Evolutionary conservation across 2,888 invertebrate species (phyloP).

Genomic region (Exocentrus adspersus): DNA sequence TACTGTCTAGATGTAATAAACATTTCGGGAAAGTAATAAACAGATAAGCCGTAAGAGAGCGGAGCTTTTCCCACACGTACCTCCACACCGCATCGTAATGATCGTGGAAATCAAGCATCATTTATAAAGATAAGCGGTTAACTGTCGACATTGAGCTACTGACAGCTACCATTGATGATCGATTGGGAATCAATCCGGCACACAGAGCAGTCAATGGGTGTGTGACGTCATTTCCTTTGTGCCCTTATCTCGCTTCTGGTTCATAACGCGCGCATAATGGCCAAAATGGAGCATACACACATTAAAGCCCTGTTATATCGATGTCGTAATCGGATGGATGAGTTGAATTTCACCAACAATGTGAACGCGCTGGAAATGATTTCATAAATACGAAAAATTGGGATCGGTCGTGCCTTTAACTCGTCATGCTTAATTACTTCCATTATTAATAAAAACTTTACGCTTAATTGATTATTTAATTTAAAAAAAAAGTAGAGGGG

Average conservation of each 20-base stretch:
- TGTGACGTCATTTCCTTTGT: conserved; percentile 66
- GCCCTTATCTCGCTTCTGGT: conserved; percentile 64
- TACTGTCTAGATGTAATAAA: conserved; percentile 31
- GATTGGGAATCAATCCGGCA: conserved; percentile 64
- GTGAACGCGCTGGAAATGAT: conserved; percentile 11
- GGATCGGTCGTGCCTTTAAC: neutral
- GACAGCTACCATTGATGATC: conserved; percentile 62
- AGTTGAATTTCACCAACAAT: conserved; percentile 17
- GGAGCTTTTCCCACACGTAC: conserved; percentile 19
- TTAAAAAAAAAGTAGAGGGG: too few species aligned
- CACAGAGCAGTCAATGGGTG: conserved; percentile 63
- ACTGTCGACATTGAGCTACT: conserved; percentile 53
- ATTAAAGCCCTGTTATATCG: conserved; percentile 30
- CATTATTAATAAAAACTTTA: neutral
- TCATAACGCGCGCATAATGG: conserved; percentile 65
- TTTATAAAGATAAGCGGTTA: conserved; percentile 64
- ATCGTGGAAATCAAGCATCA: conserved; percentile 58
- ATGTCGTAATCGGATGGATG: conserved; percentile 29
- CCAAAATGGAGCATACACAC: conserved; percentile 55
- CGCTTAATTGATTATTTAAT: neutral
- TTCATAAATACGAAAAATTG: conserved; percentile 11
- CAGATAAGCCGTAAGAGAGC: conserved; percentile 35
- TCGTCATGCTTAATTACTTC: neutral
- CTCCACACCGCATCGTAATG: conserved; percentile 28
- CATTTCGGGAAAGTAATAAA: conserved; percentile 36